Conservation (phyloP, 2,888 invertebrate genomes). For the Antitype chi region DNA sequence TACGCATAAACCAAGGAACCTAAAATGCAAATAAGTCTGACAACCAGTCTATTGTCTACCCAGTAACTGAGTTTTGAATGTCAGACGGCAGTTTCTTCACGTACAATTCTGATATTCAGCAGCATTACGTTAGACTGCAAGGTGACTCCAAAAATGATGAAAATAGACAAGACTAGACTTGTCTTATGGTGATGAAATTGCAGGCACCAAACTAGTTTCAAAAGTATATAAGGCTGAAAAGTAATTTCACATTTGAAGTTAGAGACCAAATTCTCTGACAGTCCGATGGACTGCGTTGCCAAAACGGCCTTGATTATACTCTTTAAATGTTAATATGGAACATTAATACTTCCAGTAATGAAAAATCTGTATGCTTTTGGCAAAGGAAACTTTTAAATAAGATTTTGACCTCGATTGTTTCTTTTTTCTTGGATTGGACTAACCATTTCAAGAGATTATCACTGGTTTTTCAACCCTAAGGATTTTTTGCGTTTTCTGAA, state of each 20-base stretch:
- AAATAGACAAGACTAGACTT: not conserved
- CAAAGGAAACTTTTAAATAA: conserved; percentile 32
- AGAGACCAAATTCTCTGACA: conserved; percentile 3
- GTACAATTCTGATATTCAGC: not conserved
- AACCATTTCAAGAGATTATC: not conserved
- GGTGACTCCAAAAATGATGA: no score
- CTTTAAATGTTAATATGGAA: conserved; percentile 47
- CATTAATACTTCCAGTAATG: conserved; percentile 47
- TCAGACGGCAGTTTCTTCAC: not conserved
- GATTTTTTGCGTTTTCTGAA: not conserved
- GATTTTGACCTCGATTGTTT: conserved; percentile 24
- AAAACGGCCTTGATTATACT: conserved; percentile 43
- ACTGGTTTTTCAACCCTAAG: not conserved
- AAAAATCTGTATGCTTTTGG: conserved; percentile 38
- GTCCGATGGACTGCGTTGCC: conserved; percentile 33
- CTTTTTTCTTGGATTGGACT: not conserved
- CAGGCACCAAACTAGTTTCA: no score
- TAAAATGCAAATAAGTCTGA: not conserved
- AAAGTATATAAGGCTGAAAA: not conserved
- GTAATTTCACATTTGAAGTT: conserved; percentile 23
- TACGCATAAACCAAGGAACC: not conserved
- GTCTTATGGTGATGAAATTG: not conserved
- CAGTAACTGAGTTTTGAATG: not conserved
- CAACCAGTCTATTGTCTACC: not conserved
- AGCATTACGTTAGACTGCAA: not conserved